Evolutionary conservation across 2,797 vertebrate species (phyloP), one percentile per base, ranked within the genome.

Genomic region (Hippoglossus hippoglossus): DNA sequence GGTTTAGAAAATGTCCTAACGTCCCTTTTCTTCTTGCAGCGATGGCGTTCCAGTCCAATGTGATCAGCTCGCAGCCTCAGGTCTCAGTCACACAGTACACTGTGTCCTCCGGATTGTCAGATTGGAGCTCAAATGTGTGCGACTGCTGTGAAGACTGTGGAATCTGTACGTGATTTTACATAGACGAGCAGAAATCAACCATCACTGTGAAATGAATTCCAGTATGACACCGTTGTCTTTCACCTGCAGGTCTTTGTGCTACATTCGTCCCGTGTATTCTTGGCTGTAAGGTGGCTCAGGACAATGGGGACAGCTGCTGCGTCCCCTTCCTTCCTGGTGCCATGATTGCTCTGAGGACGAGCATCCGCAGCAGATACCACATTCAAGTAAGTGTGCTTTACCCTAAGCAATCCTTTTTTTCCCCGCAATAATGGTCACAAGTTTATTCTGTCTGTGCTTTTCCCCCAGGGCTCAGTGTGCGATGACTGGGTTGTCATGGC

Each of bases 81-180:
- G 70, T 91, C 61, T 79, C 85, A 0, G 83, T 92, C 64, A 92
- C 86, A 24, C 92, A 85, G 82, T 94, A 90, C 85, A 81, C 82
- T 0, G 78, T 93, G 25, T 73, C 91, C 8, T 49, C 87, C 1
- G 80, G 53, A 13, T 53, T 67, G 10, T 81, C 91, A 4, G 83
- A 93, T 0, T 95, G 94, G 95, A 94, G 71, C 70, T 89, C 94
- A 54, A 89, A 89, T 19, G 73, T 91, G 65, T 94, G 92, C 11
- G 93, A 94, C 87, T 95, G 95, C 84, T 94, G 91, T 75, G 93
- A 94, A 0, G 93, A 95, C 86, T 94, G 91, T 3, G 92, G 93
- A 65, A 94, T 95, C 80, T 95, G 94, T 95, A 84, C 72, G 93
- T 80, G 36, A 63, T 52, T 47, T 47, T 21, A 24, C 26, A n/a